Evolutionary conservation across 1,140 invertebrate genomes (phyloP).

Genomic region (Laodelphax striatellus): DNA sequence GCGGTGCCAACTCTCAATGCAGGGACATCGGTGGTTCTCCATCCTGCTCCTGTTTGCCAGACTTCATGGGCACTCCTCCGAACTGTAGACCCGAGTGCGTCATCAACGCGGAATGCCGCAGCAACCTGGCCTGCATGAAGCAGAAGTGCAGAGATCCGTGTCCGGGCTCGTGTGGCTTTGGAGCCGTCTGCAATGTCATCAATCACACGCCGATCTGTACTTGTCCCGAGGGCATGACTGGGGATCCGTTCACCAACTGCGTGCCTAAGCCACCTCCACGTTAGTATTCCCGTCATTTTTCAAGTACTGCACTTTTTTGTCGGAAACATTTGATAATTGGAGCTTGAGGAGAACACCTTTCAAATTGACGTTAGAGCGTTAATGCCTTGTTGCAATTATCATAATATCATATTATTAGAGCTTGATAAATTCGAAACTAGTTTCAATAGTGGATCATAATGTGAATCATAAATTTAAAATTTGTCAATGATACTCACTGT

Average conservation of each 20-base stretch:
- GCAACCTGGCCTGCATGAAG: conserved; percentile 50
- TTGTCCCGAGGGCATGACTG: conserved; percentile 51
- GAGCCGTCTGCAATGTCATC: conserved; percentile 48
- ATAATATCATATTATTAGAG: too few relatives aligned
- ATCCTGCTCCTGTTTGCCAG: conserved; percentile 45
- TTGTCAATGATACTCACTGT: too few relatives aligned
- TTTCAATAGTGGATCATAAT: too few relatives aligned
- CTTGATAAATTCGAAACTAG: too few relatives aligned
- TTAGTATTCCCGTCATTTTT: background rate
- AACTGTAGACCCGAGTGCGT: conserved; percentile 54
- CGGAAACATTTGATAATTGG: background rate
- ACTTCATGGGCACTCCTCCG: conserved; percentile 44
- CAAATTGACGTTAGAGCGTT: too few relatives aligned
- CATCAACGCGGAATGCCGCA: conserved; percentile 49
- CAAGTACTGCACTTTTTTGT: background rate
- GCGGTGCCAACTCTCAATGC: conserved; percentile 50
- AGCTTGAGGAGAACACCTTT: too few relatives aligned
- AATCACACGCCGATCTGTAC: conserved; percentile 56
- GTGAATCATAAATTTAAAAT: too few relatives aligned
- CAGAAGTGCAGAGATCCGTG: conserved; percentile 60
- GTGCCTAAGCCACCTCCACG: conserved; percentile 23
- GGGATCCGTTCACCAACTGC: conserved; percentile 53
- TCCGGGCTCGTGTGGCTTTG: conserved; percentile 50
- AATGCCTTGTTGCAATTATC: too few relatives aligned
- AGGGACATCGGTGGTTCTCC: conserved; percentile 43